Base-by-base conservation (phyloP, 2,113 vertebrate genomes). In the Pachypanchax playfairii region DNA sequence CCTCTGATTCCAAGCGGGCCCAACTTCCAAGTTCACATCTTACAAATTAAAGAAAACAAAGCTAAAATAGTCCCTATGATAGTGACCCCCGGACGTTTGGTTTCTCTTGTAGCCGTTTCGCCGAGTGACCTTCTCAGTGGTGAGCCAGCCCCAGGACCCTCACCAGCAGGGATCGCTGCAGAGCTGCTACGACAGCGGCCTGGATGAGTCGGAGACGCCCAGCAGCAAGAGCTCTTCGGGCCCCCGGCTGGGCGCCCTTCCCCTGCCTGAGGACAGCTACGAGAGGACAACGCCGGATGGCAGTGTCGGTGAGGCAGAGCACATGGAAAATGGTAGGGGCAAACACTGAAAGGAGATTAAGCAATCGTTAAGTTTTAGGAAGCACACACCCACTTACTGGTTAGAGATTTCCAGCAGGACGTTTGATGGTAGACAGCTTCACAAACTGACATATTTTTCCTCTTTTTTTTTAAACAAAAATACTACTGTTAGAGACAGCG, bases 311-410 rank as follows among this genome's bases (percentile, higher is more conserved):
- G 97, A 99, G 97, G 96, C 96, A 98, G 97, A 99, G 94, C 97
- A 99, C 96, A 95, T 98, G 96, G 97, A 98, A 96, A 98, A 99
- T 98, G 97, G 97, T 99, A 99, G 96, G 97, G 97, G 94, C 95
- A 96, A 97, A 97, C 94, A 96, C 89, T 84, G 65, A 87, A 88
- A 88, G 82, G 71, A 89, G 80, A 68, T 82, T 77, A 49, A 88
- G 78, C 67, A 71, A 79, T 24, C 62, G 61, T 17, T 72, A 74
- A 71, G 77, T 60, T 51, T 77, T 57, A 80, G 60, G 74, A 68
- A 80, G 80, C 73, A 84, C 82, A 80, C 83, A 84, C 35, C 41
- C 70, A 86, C 71, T 83, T 54, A 81, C 54, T 51, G 56, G 29
- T 54, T 41, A 73, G 50, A 60, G 50, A 61, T 49, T 69, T 59